These are phyloP conservation scores for Sparidentex hasta DNA, from an alignment of 2,797 vertebrate genomes.

Conservation along the genomic window DNA sequence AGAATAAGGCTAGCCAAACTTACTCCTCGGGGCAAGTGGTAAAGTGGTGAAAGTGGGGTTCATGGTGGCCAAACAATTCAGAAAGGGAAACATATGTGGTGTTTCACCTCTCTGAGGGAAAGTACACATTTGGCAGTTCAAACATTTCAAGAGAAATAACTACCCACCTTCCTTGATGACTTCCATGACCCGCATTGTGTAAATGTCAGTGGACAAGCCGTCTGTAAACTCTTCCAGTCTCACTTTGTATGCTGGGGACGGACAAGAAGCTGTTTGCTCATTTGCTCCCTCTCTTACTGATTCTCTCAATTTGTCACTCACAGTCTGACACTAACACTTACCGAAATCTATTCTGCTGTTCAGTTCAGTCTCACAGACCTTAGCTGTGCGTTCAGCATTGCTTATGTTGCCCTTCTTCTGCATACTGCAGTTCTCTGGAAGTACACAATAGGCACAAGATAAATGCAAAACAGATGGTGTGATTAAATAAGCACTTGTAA, in stretches of 20 bases:
- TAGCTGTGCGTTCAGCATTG: conserved; percentile 6
- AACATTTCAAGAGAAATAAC: background rate
- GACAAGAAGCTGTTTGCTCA: conserved; percentile 14
- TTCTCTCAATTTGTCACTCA: background rate
- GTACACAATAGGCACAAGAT: background rate
- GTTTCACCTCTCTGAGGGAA: background rate
- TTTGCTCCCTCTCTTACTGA: background rate
- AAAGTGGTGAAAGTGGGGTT: too few species aligned
- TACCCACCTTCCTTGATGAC: conserved; percentile 76
- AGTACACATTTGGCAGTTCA: background rate
- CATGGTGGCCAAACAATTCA: too few species aligned
- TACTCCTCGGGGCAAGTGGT: too few species aligned
- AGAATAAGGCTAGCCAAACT: background rate
- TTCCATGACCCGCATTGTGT: conserved; percentile 45
- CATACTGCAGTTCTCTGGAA: conserved; percentile 68
- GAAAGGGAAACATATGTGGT: too few species aligned
- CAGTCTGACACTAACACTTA: conserved; percentile 21
- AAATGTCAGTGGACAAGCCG: conserved; percentile 56
- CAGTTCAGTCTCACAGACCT: conserved; percentile 43
- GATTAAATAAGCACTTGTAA: background rate
- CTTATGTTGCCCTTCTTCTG: conserved; percentile 51
- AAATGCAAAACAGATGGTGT: background rate
- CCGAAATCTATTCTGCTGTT: conserved; percentile 64
- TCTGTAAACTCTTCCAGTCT: conserved; percentile 38
- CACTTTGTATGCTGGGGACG: conserved; percentile 70